Percentiles rank a stretch among this genome's conserved stretches.
These are phyloP conservation scores for Lacerta agilis DNA, from an alignment of 2,797 vertebrate species.

Conservation along the genomic window DNA sequence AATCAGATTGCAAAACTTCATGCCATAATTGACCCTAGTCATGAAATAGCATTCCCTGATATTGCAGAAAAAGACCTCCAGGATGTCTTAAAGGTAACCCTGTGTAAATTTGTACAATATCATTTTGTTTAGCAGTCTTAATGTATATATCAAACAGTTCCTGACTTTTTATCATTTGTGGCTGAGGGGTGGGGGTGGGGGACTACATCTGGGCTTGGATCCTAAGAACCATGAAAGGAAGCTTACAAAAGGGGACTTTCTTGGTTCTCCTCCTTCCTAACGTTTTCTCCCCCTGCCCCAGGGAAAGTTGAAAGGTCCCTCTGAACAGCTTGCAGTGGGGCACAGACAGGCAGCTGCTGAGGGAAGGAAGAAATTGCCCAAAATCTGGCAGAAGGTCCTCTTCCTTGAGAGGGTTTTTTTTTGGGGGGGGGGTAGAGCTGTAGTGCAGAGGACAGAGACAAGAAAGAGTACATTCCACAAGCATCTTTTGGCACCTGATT, in stretches of 20 bases:
- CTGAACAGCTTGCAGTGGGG: background rate
- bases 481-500: background rate
- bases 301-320: background rate
- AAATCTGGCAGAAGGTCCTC: background rate
- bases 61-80: conserved; percentile 93
- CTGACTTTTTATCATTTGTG: background rate
- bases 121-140: background rate
- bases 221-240: background rate
- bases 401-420: background rate
- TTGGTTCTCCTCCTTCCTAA: too few species aligned
- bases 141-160: background rate
- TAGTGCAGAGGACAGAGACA: background rate
- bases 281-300: too few species aligned
- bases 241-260: background rate
- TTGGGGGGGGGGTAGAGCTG: background rate
- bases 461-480: background rate
- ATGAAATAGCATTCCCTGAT: conserved; percentile 91
- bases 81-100: conserved; percentile 90
- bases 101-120: background rate
- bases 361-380: background rate
- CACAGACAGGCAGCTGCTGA: background rate
- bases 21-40: conserved; percentile 89
- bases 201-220: background rate
- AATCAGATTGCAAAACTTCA: conserved; percentile 94
- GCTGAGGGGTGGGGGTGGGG: too few species aligned